Base-by-base conservation (phyloP, 2,888 invertebrate species). In the Tinea trinotella region DNA sequence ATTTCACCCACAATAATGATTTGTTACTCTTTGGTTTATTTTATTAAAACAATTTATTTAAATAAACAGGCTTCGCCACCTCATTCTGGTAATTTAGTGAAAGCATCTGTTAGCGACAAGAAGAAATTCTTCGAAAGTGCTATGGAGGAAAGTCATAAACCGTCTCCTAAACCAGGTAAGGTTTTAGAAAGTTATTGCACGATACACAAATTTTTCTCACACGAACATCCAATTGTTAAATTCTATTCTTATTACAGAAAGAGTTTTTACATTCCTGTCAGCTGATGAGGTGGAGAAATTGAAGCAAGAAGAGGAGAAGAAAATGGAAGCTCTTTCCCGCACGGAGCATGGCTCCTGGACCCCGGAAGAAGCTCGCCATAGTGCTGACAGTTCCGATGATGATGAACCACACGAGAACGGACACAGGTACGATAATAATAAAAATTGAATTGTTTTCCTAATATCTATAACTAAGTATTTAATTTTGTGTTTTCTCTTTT, bases 101-200 rank as follows among this genome's bases (percentile, higher is more conserved):
- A 94, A 88, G 92, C 96, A 74, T 92, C 93, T 58, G 96, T 98
- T 70, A 95, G 94, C 76, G 95, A 96, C 83, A 95, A 95, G 87
- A 96, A 96, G 82, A 94, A 93, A 72, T 95, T 97, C 84, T 98
- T 98, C 78, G 98, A 98, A 86, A 92, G 93, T 72, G 97, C 97
- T 58, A 96, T 98, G 91, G 95, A 96, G 83, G 95, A 96, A 76
- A 93, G 93, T 76, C 91, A 93, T 64, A 93, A 94, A 79, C 93
- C 94, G 59, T 90, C 92, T 64, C 91, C 93, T 53, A 95, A 94
- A 84, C 90, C 93, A 88, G 94, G 95, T 94, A 75, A 10, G 7
- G 2, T 2, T 30, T 7, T n/a, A 10, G 2, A 30, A 22, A 10
- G 7, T 2, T 30, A 4, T 7, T 10, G 9, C 7, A 30, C 7